Evolutionary conservation across 37 sponge, comb jelly and placozoan genomes (phyloP).

Genomic region (Hexactinellida sp.): DNA sequence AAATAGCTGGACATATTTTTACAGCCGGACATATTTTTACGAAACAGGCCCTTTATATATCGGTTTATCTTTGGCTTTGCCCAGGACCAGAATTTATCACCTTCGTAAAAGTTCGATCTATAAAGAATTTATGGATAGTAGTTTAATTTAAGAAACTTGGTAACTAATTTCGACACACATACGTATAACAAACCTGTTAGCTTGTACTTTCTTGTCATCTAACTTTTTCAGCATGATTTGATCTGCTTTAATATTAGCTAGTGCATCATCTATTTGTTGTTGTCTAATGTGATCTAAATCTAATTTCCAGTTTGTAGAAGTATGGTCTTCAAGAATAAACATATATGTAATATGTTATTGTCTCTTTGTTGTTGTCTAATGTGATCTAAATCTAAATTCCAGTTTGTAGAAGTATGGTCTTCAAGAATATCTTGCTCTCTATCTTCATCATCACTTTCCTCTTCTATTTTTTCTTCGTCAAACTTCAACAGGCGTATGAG

Average conservation of each 20-base stretch:
- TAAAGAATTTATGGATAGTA: background rate
- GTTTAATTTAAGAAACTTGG: background rate
- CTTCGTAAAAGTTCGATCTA: background rate
- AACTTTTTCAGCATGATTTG: background rate
- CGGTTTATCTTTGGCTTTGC: background rate
- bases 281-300: background rate
- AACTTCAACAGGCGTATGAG: background rate
- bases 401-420: background rate
- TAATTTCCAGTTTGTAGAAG: background rate
- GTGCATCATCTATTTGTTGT: background rate
- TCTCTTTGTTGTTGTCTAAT: background rate
- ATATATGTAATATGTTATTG: no score
- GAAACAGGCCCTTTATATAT: background rate
- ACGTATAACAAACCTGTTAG: no score
- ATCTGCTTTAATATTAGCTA: background rate
- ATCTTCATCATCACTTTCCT: background rate
- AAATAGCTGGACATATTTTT: no score
- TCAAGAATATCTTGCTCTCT: background rate
- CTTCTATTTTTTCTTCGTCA: background rate
- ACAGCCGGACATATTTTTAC: no score
- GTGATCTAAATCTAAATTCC: background rate
- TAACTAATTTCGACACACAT: no score
- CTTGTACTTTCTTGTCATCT: background rate
- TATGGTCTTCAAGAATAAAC: no score
- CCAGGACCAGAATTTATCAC: background rate